Conservation (phyloP, 2,113 vertebrate species). For the Ardeotis arabs region DNA sequence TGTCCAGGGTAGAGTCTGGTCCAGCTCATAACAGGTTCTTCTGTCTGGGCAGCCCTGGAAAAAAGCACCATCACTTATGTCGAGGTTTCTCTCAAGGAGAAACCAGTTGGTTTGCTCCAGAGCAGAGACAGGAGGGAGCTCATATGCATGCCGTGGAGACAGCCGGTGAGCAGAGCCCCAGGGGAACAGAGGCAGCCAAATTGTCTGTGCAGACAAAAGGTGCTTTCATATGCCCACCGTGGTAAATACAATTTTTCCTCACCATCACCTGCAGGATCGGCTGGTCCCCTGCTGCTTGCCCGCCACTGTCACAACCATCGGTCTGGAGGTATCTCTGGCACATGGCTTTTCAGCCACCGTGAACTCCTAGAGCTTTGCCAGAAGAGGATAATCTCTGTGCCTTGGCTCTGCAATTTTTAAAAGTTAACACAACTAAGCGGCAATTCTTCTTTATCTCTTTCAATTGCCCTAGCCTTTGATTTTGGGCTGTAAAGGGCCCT, state of each 20-base stretch:
- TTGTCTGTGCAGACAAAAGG: background rate
- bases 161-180: background rate
- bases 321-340: background rate
- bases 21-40: background rate
- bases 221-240: background rate
- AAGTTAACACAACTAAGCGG: background rate
- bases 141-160: slow-evolving; percentile 55
- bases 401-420: background rate
- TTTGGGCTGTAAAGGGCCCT: background rate
- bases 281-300: background rate
- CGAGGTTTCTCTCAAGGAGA: background rate
- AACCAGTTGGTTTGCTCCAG: slow-evolving; percentile 58
- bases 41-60: background rate
- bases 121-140: slow-evolving; percentile 51
- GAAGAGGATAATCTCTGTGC: background rate
- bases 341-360: fast-evolving
- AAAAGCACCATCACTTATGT: background rate
- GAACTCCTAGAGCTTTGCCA: background rate
- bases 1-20: background rate
- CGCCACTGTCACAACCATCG: fast-evolving
- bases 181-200: slow-evolving; percentile 30
- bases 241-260: background rate
- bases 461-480: background rate
- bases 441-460: background rate
- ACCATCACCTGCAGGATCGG: background rate